Conservation (phyloP, 2,113 vertebrate genomes). For the Pluvialis apricaria region DNA sequence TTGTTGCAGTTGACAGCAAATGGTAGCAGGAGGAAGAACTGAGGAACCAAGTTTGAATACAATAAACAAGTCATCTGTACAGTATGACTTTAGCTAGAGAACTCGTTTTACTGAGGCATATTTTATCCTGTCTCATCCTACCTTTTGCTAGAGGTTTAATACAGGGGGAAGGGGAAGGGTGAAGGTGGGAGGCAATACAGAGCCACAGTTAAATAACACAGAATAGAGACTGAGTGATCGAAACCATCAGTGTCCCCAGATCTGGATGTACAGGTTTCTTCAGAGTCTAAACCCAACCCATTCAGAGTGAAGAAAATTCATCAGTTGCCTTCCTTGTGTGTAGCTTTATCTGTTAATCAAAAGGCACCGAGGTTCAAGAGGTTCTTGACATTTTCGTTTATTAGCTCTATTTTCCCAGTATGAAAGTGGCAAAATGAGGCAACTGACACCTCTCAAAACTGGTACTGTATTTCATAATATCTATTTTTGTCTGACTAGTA, state of each 20-base stretch:
- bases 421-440: not conserved
- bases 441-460: not conserved
- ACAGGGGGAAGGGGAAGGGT: accelerated
- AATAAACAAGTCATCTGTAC: not conserved
- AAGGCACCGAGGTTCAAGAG: not conserved
- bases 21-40: not conserved
- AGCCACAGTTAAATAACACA: not conserved
- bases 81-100: not conserved
- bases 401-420: not conserved
- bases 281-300: not conserved
- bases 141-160: not conserved
- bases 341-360: not conserved
- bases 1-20: not conserved
- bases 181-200: not conserved
- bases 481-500: not conserved
- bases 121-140: not conserved
- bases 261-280: accelerated
- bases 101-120: not conserved
- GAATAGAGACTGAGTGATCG: not conserved
- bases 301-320: not conserved
- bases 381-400: not conserved
- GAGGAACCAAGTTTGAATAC: not conserved
- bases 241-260: not conserved
- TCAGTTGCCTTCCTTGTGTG: not conserved
- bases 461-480: not conserved